These are phyloP conservation scores for Australoheros scitulus DNA, from an alignment of 2,113 vertebrate genomes.

Conservation along the genomic window DNA sequence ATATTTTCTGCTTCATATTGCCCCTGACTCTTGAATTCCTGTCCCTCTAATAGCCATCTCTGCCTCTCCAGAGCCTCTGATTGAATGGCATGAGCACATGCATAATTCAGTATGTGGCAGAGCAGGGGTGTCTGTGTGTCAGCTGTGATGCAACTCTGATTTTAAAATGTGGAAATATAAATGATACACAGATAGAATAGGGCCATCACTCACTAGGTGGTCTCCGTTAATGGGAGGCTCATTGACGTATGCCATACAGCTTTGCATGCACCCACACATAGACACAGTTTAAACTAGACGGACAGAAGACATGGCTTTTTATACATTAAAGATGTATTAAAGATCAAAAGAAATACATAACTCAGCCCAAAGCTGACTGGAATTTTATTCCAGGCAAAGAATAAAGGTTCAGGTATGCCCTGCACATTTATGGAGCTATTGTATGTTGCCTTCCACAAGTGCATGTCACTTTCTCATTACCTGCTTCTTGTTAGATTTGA, in stretches of 20 bases:
- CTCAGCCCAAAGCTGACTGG: neutral
- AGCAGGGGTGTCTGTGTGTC: slow-evolving; percentile 30
- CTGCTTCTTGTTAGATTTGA: neutral
- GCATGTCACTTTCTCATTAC: neutral
- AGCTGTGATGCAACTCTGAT: slow-evolving; percentile 1
- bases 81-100: slow-evolving; percentile 45
- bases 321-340: neutral
- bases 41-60: slow-evolving; percentile 39
- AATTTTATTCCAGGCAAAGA: neutral
- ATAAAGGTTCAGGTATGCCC: neutral
- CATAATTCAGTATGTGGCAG: slow-evolving; percentile 57
- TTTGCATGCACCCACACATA: neutral
- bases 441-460: neutral
- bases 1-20: neutral
- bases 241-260: neutral
- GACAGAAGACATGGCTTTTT: neutral
- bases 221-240: slow-evolving; percentile 14
- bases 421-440: neutral
- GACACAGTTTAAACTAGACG: neutral
- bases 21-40: slow-evolving; percentile 23
- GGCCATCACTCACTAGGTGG: slow-evolving; percentile 22
- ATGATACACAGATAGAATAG: slow-evolving; percentile 5
- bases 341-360: neutral
- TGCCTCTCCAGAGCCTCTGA: slow-evolving; percentile 27
- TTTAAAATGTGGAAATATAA: slow-evolving; percentile 42